Base-by-base conservation (phyloP, 2,888 invertebrate species). In the Drosophila dives region DNA sequence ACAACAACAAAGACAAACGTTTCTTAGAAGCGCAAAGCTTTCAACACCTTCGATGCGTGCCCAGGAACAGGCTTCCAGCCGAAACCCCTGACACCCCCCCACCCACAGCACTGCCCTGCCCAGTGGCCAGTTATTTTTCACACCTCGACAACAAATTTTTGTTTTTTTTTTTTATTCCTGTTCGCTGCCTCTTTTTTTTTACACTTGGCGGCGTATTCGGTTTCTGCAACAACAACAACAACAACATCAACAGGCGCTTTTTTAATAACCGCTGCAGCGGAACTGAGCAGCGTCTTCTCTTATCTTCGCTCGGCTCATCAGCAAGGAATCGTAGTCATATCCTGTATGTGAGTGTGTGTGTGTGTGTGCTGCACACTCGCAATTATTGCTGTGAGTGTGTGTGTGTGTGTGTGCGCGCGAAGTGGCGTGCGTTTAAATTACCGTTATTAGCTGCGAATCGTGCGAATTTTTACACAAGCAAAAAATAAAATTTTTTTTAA, bases 371-470 rank as follows among this genome's bases (percentile, higher is more conserved):
- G 45, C 45, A 45, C 45, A 45, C 45, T 70, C 74, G 86, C 90
- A 92, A 92, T 92, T 91, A 92, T 87, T 82, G 86, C 29, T 63
- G 59, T 63, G 23, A 17, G 23, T 23, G 23, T 34, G 34, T 26
- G 23, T 23, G 45, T 17, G 17, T 32, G 81, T 51, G 49, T 49
- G 50, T 50, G 20, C 8, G 33, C 15, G n/a, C 26, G 81, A 81
- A 83, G 89, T 89, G 81, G 85, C 91, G 86, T 88, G 90, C 90
- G 87, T 87, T 89, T 83, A 92, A 91, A 91, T 91, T 91, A 91
- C 91, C 92, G 92, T 91, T 91, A 91, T 91, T 91, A 91, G 83
- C 83, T 90, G 87, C 83, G 91, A 91, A 91, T 90, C 91, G 91
- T 90, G 91, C 85, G 83, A 90, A 87, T 72, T 75, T 71, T 15